Percentiles rank a stretch among this genome's conserved stretches.
Conservation (phyloP, 2,888 invertebrate species). For the Lithophane semibrunnea region DNA sequence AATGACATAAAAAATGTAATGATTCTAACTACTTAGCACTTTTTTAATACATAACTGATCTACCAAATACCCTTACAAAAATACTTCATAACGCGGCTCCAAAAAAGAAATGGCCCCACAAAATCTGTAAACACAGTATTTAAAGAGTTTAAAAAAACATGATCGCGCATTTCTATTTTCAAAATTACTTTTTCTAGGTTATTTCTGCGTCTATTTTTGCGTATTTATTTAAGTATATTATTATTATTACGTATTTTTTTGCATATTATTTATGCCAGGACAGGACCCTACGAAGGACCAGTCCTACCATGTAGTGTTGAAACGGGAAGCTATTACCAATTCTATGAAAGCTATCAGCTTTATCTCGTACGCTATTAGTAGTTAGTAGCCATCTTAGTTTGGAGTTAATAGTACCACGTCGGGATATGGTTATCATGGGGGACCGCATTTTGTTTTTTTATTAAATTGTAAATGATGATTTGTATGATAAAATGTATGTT, state of each 20-base stretch:
- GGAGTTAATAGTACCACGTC: conserved; percentile 44
- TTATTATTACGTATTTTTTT: too few species aligned
- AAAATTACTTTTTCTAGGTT: neutral
- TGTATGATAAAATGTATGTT: neutral
- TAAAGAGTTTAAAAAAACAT: neutral
- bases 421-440: conserved; percentile 41
- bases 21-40: neutral
- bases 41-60: neutral
- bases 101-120: too few species aligned
- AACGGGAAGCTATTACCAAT: conserved; percentile 19
- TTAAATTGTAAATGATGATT: conserved; percentile 29
- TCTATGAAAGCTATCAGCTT: conserved; percentile 45
- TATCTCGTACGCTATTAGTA: conserved; percentile 32
- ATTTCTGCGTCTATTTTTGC: neutral
- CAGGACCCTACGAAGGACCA: neutral
- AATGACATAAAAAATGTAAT: too few species aligned
- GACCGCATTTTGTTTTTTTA: conserved; percentile 20
- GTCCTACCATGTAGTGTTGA: conserved; percentile 4
- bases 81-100: too few species aligned
- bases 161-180: neutral
- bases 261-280: neutral
- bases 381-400: conserved; percentile 38
- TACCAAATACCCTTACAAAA: neutral
- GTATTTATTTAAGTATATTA: too few species aligned
- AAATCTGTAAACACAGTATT: neutral